Base-by-base conservation (phyloP, 1,140 invertebrate genomes). In the Drosophila equinoxialis region DNA sequence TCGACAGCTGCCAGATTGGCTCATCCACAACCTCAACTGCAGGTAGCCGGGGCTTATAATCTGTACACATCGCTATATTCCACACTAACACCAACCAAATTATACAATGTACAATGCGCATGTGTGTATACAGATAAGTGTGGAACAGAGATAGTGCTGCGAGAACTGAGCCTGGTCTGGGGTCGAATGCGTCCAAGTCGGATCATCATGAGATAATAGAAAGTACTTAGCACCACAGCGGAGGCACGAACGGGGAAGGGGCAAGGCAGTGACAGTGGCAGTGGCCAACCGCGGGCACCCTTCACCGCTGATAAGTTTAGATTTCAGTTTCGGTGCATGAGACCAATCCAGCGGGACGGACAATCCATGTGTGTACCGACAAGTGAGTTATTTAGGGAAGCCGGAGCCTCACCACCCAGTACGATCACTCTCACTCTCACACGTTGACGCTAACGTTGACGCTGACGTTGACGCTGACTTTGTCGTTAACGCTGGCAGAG, bases 251-350 rank as follows among this genome's bases (percentile, higher is more conserved):
- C 35, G 35, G 35, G 35, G 35, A 8, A 10, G 35, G 35, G 35
- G 35, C 35, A 10, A 37, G 35, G 35, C 35, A 6, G 5, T 30
- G 26, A 0, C 26, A 30, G 26, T 30, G 30, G 30, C 30, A 30
- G 30, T 30, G 30, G 30, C 30, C 6, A 30, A 37, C 35, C 7
- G 1, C 35, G 17, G 33, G 55, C 58, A 75, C 71, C 67, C 63
- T 63, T 65, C 33, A 35, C 51, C 60, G 37, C 11, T 65, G 37
- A 68, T 65, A 67, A 77, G 42, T 63, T 67, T 14, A 74, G 55
- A 69, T 45, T 66, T 67, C 65, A 51, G 57, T 45, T 66, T 67
- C 65, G 55, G 57, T 61, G 63, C 57, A 65, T 68, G 65, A 55
- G 70, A 76, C 55, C 61, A 45, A 55, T 33, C 45, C 35, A 41